Base-by-base conservation (phyloP, 35 echinoderm and acorn worm species). In the Lytechinus variegatus region DNA sequence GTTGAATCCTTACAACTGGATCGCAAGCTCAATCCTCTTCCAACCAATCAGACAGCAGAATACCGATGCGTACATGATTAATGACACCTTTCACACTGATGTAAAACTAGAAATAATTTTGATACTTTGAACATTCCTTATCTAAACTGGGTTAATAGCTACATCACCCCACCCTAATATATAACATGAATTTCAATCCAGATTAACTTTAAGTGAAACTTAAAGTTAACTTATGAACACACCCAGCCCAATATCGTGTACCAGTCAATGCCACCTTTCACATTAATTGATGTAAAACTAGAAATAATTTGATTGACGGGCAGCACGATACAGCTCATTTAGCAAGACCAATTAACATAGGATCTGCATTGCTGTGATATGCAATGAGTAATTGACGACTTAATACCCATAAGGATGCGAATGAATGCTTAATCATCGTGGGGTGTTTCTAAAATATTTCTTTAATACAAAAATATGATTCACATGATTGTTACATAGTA, bases 281-380 rank as follows among this genome's bases (percentile, higher is more conserved):
- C 66, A 79, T 1, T 44, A 44, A 44, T 79, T 79, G 66, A 79
- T 19, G 21, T 24, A 79, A 24, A 79, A 16, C 13, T 16, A 79
- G 21, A 16, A 79, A 0, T 79, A 79, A 79, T 79, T 79, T 79
- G 19, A 79, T 79, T 79, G 66, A 79, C 66, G n/a, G 66, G 16
- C 16, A 16, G 66, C 66, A 79, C 66, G 19, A 79, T 79, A 79
- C 66, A 79, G 14, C 66, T 79, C 19, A 79, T 24, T 79, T 19
- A 79, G 66, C 14, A 19, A 4, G 21, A n/a, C 66, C 66, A 79
- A 79, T 79, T 79, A 79, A 79, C 21, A 79, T 8, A 79, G 66
- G 66, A 79, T 79, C 66, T 79, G 66, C 19, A 79, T 79, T 79
- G 66, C 66, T 24, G 66, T 79, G 66, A 79, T 79, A 79, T 79